A percentile compares a stretch with the other conserved stretches of the same genome.
Conservation (phyloP, 2,113 vertebrate species). For the Isichthys henryi region DNA sequence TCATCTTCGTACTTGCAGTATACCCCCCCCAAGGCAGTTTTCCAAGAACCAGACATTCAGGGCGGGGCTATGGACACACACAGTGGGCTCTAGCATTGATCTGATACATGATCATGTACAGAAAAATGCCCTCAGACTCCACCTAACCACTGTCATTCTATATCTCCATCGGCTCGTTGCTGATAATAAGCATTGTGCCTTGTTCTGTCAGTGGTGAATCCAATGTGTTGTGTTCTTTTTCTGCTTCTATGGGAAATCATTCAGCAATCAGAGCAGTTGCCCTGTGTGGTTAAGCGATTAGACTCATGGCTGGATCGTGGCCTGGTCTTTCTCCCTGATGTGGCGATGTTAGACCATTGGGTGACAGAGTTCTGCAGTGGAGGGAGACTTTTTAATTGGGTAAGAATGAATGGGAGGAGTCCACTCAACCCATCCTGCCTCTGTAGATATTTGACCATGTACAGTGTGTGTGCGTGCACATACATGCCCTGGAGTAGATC, state of each 20-base stretch:
- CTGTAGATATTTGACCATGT: background rate
- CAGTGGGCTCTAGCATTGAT: background rate
- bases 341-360: background rate
- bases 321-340: background rate
- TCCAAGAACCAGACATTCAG: background rate
- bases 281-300: background rate
- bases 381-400: background rate
- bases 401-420: background rate
- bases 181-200: constrained; percentile 6
- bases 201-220: background rate
- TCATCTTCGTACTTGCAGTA: background rate
- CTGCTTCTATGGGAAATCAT: background rate
- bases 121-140: constrained; percentile 6
- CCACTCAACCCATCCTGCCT: background rate
- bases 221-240: background rate
- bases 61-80: background rate
- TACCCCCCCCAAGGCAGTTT: background rate
- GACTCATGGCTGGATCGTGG: background rate
- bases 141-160: background rate
- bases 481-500: background rate
- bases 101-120: background rate
- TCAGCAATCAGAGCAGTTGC: background rate
- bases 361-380: background rate
- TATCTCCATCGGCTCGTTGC: constrained; percentile 2
- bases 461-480: background rate